Conservation (phyloP, 2,113 vertebrate species). For the Galbula dea region DNA sequence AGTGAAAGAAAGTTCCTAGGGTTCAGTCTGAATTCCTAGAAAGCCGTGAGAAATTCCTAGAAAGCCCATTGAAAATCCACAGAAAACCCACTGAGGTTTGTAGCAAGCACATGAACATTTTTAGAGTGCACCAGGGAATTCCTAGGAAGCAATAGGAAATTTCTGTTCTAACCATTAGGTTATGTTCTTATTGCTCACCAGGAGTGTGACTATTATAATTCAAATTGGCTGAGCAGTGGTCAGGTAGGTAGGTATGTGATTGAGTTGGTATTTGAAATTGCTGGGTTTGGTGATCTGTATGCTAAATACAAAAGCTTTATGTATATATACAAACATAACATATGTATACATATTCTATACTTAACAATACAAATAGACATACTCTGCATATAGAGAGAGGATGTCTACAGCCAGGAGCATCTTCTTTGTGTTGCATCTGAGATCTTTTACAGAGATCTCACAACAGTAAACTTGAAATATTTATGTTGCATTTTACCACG, state of each 20-base stretch:
- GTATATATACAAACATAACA: background rate
- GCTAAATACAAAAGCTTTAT: background rate
- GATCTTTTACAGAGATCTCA: background rate
- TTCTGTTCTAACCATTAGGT: accelerated
- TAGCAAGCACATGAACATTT: background rate
- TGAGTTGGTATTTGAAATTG: background rate
- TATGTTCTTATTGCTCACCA: background rate
- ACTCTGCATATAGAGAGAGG: background rate
- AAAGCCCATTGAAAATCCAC: background rate
- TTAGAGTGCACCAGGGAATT: background rate
- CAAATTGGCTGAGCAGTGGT: background rate
- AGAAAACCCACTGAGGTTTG: too few relatives aligned
- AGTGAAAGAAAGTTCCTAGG: background rate
- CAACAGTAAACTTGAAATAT: background rate
- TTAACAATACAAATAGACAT: background rate
- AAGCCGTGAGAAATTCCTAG: background rate
- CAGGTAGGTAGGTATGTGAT: accelerated
- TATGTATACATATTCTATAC: background rate
- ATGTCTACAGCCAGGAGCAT: background rate
- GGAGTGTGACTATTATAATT: background rate
- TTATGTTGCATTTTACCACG: background rate
- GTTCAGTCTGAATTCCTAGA: background rate
- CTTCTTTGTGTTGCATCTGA: background rate
- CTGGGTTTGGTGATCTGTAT: background rate
- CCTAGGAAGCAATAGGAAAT: background rate